Evolutionary conservation across 2,113 vertebrate species (phyloP).

Genomic region (Rana temporaria): DNA sequence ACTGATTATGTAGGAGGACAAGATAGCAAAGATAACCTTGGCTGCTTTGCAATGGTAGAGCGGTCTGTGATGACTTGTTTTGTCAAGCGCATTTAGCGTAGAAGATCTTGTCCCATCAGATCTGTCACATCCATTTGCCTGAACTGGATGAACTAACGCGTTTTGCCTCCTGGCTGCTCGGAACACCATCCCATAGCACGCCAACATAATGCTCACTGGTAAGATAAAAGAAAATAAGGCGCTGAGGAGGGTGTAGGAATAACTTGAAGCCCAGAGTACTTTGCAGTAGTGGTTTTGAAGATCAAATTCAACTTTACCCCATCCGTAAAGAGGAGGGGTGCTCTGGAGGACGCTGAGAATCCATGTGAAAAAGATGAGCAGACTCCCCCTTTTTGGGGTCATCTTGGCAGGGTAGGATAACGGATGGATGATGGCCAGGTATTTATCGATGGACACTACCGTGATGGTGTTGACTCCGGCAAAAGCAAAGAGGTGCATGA

Average conservation of each 20-base stretch:
- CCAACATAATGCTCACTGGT: constrained; percentile 82
- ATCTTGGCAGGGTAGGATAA: constrained; percentile 86
- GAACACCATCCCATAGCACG: constrained; percentile 89
- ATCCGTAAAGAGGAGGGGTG: constrained; percentile 86
- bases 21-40: constrained; percentile 85
- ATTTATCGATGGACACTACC: constrained; percentile 87
- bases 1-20: constrained; percentile 85
- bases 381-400: constrained; percentile 81
- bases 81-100: constrained; percentile 54
- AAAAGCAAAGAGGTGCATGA: constrained; percentile 89
- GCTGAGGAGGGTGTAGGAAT: constrained; percentile 80
- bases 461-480: constrained; percentile 87
- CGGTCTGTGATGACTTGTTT: constrained; percentile 73
- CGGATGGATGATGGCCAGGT: constrained; percentile 89
- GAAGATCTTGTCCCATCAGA: constrained; percentile 54
- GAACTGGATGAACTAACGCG: constrained; percentile 81
- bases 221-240: constrained; percentile 81
- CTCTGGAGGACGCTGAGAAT: constrained; percentile 82
- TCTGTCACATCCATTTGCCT: constrained; percentile 64
- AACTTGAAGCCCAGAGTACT: constrained; percentile 84
- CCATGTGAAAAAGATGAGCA: constrained; percentile 85
- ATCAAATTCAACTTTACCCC: constrained; percentile 84
- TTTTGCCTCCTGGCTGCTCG: constrained; percentile 84
- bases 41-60: constrained; percentile 88
- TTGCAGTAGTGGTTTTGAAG: constrained; percentile 78